phyloP scores from a whole-genome alignment of 2,113 vertebrate species.

The Ia io region DNA sequence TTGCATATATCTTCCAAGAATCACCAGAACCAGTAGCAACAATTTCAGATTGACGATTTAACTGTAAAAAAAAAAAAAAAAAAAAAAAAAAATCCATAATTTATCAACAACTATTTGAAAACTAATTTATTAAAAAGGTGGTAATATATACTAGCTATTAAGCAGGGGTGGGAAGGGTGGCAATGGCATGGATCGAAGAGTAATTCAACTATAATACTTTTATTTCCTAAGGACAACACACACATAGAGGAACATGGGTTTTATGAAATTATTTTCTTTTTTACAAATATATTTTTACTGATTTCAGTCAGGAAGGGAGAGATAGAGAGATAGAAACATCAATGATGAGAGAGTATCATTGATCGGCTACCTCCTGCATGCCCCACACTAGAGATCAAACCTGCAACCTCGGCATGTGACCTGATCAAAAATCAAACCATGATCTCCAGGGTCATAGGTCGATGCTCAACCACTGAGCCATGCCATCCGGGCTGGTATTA shows the following conservation, averaged over 20 bases:
- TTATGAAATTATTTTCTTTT: background rate
- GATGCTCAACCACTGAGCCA: too few species aligned
- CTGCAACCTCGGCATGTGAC: too few species aligned
- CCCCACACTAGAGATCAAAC: too few species aligned
- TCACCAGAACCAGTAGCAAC: slow-evolving; percentile 79
- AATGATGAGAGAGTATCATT: too few species aligned
- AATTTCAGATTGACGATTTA: slow-evolving; percentile 82
- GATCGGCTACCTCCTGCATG: too few species aligned
- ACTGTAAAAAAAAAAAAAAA: slow-evolving; percentile 77
- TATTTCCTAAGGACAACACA: background rate
- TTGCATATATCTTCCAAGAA: slow-evolving; percentile 87
- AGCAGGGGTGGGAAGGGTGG: background rate
- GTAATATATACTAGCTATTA: background rate
- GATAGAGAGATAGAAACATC: too few species aligned
- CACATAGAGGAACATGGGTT: background rate
- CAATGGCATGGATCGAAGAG: background rate
- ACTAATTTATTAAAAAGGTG: background rate
- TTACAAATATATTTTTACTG: too few species aligned
- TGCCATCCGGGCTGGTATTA: background rate
- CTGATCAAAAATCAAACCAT: too few species aligned
- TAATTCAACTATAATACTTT: background rate
- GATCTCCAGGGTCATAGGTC: too few species aligned
- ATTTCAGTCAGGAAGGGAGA: too few species aligned
- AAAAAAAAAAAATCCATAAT: slow-evolving; percentile 56
- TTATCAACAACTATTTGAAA: slow-evolving; percentile 26